Conservation (phyloP, 2,888 invertebrate species). For the Caenorhabditis sp. region DNA sequence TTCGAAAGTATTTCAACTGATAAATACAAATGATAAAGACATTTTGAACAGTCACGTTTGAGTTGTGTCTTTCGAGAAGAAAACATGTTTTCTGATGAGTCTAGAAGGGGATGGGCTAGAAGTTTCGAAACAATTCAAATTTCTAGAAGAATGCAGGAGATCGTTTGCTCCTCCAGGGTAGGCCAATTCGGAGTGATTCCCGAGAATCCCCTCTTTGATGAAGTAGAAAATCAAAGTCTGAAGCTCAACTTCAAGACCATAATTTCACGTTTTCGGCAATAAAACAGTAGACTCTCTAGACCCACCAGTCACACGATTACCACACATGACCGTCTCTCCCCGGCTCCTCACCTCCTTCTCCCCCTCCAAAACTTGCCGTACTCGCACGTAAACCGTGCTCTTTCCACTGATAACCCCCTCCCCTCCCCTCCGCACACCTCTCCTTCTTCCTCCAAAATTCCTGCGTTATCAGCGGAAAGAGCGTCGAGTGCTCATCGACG, state of each 20-base stretch:
- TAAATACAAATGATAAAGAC: constrained; percentile 4
- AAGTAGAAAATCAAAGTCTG: constrained; percentile 35
- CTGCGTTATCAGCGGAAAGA: constrained; percentile 10
- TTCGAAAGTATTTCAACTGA: constrained; percentile 33
- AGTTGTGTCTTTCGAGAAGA: background rate
- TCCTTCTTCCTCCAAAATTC: constrained; percentile 39
- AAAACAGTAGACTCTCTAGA: constrained; percentile 34
- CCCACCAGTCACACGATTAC: constrained; percentile 33
- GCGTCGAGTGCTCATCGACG: background rate
- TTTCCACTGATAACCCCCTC: constrained; percentile 30
- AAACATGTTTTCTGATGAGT: background rate
- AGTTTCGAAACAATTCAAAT: no score
- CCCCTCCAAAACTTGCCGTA: constrained; percentile 40
- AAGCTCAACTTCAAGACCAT: constrained; percentile 4
- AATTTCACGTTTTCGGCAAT: background rate
- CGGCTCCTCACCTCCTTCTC: constrained; percentile 13
- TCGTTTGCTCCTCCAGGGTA: no score
- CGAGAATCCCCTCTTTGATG: background rate
- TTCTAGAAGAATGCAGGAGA: no score
- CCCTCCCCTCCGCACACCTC: background rate
- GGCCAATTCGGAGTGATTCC: no score
- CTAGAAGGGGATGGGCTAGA: no score
- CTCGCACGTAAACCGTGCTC: constrained; percentile 35
- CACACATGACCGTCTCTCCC: constrained; percentile 26
- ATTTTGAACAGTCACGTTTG: no score